A percentile compares a stretch with the other conserved stretches of the same genome.
Evolutionary conservation across 2,797 vertebrate genomes (phyloP).

Genomic region (Martes flavigula): DNA sequence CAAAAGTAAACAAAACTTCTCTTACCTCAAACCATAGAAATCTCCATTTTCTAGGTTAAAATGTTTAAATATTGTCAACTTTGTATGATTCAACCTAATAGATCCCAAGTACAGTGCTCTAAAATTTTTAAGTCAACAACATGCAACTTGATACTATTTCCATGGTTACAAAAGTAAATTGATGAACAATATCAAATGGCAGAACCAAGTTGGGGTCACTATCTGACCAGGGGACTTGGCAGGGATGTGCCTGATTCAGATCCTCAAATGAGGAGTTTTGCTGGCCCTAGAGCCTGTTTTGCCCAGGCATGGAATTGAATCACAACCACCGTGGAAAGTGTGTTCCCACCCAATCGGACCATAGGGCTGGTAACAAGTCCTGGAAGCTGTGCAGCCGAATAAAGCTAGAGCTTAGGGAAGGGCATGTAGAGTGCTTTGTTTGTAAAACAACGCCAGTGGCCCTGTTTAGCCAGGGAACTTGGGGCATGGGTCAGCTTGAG

Average conservation of each 20-base stretch:
- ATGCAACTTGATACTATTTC: conserved; percentile 61
- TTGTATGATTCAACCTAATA: background rate
- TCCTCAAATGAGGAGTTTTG: background rate
- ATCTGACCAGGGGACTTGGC: background rate
- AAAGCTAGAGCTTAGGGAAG: too few species aligned
- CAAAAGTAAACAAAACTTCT: background rate
- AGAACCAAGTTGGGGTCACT: background rate
- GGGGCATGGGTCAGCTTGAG: background rate
- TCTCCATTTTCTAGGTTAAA: background rate
- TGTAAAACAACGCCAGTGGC: background rate
- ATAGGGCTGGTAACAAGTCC: background rate
- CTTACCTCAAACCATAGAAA: background rate
- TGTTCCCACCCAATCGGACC: background rate
- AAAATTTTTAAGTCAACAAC: conserved; percentile 58
- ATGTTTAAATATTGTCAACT: conserved; percentile 14
- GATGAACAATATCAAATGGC: conserved; percentile 63
- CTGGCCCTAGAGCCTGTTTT: background rate
- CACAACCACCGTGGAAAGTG: background rate
- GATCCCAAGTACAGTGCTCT: background rate
- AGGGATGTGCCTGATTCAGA: background rate
- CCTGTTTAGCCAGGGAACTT: background rate
- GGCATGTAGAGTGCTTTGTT: background rate
- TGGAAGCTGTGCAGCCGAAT: background rate
- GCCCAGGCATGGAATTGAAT: background rate
- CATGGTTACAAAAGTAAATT: conserved; percentile 67